A percentile compares a stretch with the other conserved stretches of the same genome.
Conservation (phyloP, 2,113 vertebrate species). For the Tachuris rubrigastra region DNA sequence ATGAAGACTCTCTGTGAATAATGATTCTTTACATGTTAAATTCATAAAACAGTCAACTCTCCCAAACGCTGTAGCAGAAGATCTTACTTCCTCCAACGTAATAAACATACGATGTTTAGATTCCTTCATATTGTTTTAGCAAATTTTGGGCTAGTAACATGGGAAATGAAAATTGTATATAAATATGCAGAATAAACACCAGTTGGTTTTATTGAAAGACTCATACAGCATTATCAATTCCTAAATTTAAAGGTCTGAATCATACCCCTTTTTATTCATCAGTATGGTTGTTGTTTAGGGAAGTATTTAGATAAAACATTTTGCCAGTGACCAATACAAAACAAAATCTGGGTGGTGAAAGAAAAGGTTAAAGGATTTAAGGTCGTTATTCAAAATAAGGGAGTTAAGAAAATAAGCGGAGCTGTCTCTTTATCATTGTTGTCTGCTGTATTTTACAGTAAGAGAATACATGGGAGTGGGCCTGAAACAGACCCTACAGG, state of each 20-base stretch:
- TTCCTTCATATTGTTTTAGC: background rate
- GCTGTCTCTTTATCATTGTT: background rate
- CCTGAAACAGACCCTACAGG: background rate
- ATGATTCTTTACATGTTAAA: background rate
- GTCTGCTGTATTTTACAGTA: background rate
- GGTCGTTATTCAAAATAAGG: background rate
- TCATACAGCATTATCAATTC: background rate
- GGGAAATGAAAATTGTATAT: background rate
- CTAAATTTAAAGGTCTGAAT: background rate
- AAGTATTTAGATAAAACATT: background rate
- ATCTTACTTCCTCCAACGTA: background rate
- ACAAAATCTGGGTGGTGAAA: background rate
- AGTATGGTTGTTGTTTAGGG: background rate
- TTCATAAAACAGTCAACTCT: background rate
- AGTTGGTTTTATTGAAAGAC: background rate
- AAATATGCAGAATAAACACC: background rate
- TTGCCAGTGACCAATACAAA: background rate
- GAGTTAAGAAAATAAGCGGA: background rate
- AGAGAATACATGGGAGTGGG: background rate
- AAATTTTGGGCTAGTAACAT: background rate
- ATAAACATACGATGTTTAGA: background rate
- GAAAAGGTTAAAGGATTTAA: background rate
- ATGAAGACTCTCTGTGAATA: background rate
- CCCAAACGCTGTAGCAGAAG: background rate
- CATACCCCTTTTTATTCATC: background rate